A percentile compares a stretch with the other conserved stretches of the same genome.
Evolutionary conservation across 1,140 invertebrate genomes (phyloP).

Genomic region (Cataglyphis hispanica): DNA sequence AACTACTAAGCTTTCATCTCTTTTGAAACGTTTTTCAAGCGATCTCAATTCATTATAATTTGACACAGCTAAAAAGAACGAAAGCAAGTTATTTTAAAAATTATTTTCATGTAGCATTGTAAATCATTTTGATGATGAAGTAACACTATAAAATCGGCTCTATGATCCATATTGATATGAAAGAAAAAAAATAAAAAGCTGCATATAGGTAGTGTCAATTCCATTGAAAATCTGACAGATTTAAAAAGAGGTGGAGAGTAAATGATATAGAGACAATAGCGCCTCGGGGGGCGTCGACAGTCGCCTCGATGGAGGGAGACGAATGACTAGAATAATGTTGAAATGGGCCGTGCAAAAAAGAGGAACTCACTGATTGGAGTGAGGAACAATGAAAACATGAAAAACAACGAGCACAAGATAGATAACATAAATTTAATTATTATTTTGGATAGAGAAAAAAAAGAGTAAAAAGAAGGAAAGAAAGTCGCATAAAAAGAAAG

Average conservation of each 20-base stretch:
- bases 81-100: background rate
- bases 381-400: background rate
- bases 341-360: conserved; percentile 33
- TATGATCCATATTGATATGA: background rate
- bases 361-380: background rate
- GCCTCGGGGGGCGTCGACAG: conserved; percentile 30
- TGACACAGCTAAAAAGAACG: background rate
- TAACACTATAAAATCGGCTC: no score
- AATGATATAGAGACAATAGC: conserved; percentile 39
- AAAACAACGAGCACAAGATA: background rate
- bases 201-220: conserved; percentile 5
- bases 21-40: background rate
- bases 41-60: background rate
- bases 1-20: background rate
- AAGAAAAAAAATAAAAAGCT: conserved; percentile 1
- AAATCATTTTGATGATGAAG: background rate
- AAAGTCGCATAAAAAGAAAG: background rate
- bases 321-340: conserved; percentile 19
- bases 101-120: background rate
- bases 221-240: conserved; percentile 27
- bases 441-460: background rate
- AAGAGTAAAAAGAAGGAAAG: background rate
- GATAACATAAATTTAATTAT: conserved; percentile 18
- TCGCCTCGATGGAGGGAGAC: conserved; percentile 31
- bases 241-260: conserved; percentile 29